Evolutionary conservation across 2,113 vertebrate species (phyloP).

Genomic region (Ptilonorhynchus violaceus): DNA sequence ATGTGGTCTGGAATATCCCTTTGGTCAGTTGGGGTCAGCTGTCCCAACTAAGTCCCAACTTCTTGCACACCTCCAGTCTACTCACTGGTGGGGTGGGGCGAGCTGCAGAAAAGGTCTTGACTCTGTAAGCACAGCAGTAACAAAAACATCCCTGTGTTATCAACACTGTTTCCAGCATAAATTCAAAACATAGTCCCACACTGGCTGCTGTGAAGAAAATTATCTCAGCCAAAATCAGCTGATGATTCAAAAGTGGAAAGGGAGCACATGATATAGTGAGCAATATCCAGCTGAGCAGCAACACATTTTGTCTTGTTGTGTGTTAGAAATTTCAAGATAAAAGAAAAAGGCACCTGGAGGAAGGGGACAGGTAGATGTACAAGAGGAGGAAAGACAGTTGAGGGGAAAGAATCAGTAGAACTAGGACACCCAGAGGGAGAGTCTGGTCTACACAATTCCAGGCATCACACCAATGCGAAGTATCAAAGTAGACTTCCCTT

Average conservation of each 20-base stretch:
- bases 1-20: not conserved
- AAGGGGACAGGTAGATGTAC: slow-evolving; percentile 26
- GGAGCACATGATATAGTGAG: not conserved
- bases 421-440: slow-evolving; percentile 58
- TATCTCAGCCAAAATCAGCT: not conserved
- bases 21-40: not conserved
- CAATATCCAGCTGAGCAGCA: not conserved
- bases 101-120: not conserved
- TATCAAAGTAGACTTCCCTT: slow-evolving; percentile 66
- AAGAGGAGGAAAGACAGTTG: slow-evolving; percentile 45
- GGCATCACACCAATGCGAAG: slow-evolving; percentile 35
- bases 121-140: not conserved
- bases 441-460: slow-evolving; percentile 41
- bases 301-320: not conserved
- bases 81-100: not conserved
- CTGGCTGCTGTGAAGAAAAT: not conserved
- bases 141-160: not conserved
- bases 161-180: not conserved
- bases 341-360: slow-evolving; percentile 27
- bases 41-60: not conserved
- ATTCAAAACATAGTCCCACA: not conserved
- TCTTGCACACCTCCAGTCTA: not conserved
- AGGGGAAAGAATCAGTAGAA: slow-evolving; percentile 42
- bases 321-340: slow-evolving; percentile 45
- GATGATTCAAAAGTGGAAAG: not conserved